phyloP scores from a whole-genome alignment of 2,888 invertebrate species.

The Cenopis cana region DNA sequence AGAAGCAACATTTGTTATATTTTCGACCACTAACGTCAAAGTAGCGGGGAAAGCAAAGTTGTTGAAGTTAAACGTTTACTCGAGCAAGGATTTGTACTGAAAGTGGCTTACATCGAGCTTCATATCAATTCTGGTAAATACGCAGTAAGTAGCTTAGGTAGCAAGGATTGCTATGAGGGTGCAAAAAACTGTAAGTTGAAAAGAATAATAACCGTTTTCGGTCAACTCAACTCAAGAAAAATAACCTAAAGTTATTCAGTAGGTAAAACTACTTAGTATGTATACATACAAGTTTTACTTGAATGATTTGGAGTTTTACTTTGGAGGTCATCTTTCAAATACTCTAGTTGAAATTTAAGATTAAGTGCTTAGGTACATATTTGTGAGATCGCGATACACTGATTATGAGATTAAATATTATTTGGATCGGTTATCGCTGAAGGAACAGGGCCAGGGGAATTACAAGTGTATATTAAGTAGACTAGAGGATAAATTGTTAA shows the following conservation, averaged over 20 bases:
- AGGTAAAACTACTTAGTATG: neutral
- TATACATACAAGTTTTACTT: neutral
- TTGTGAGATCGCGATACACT: neutral
- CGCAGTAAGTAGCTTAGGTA: neutral
- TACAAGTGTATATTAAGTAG: slow-evolving; percentile 43
- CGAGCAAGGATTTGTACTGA: slow-evolving; percentile 16
- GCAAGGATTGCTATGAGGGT: no score
- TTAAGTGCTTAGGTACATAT: neutral
- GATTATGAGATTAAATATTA: neutral
- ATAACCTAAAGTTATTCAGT: neutral
- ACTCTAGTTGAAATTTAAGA: neutral
- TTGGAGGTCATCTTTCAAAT: neutral
- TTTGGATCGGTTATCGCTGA: neutral
- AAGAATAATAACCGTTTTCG: neutral
- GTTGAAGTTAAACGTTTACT: slow-evolving; percentile 15
- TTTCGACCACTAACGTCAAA: neutral
- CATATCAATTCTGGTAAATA: neutral
- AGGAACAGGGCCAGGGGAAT: no score
- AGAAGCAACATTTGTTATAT: neutral
- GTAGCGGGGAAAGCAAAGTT: neutral
- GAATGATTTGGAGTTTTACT: no score
- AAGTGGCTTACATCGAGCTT: slow-evolving; percentile 15
- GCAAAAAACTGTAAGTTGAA: neutral
- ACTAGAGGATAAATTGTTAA: slow-evolving; percentile 59
- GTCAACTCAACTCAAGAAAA: neutral